A percentile compares a stretch with the other conserved stretches of the same genome.
phyloP scores from a whole-genome alignment of 2,797 vertebrate species.

The Oophaga sylvatica region DNA sequence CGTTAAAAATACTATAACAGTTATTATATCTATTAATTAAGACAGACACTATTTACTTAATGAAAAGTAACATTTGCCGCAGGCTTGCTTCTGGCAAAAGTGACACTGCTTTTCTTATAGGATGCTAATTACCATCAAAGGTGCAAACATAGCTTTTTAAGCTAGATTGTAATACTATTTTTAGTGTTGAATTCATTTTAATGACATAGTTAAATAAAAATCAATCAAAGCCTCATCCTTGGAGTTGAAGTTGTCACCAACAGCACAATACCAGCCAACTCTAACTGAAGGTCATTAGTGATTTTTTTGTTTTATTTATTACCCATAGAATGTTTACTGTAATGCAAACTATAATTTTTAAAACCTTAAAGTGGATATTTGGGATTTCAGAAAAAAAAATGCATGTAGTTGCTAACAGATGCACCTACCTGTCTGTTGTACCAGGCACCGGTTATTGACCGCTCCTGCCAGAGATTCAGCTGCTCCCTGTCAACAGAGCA shows the following conservation, averaged over 20 bases:
- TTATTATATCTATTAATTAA: constrained; percentile 1
- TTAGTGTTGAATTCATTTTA: not conserved
- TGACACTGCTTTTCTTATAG: not conserved
- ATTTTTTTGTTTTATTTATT: not conserved
- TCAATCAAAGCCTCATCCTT: not conserved
- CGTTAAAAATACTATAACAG: not conserved
- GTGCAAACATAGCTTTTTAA: not conserved
- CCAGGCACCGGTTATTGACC: no score
- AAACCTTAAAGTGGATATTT: no score
- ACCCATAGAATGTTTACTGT: no score
- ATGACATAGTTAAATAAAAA: not conserved
- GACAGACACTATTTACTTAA: not conserved
- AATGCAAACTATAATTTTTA: no score
- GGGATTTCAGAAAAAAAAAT: no score
- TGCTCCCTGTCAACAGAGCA: no score
- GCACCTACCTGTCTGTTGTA: no score
- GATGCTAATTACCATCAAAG: not conserved
- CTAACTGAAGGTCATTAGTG: not conserved
- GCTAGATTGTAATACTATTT: not conserved
- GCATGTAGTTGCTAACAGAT: no score
- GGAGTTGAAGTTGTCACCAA: not conserved
- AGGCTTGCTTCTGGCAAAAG: not conserved
- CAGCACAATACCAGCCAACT: not conserved
- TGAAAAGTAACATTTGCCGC: not conserved
- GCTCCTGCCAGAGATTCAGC: no score